phyloP scores from a whole-genome alignment of 1,140 invertebrate species.

The Drosophila kohkoa region DNA sequence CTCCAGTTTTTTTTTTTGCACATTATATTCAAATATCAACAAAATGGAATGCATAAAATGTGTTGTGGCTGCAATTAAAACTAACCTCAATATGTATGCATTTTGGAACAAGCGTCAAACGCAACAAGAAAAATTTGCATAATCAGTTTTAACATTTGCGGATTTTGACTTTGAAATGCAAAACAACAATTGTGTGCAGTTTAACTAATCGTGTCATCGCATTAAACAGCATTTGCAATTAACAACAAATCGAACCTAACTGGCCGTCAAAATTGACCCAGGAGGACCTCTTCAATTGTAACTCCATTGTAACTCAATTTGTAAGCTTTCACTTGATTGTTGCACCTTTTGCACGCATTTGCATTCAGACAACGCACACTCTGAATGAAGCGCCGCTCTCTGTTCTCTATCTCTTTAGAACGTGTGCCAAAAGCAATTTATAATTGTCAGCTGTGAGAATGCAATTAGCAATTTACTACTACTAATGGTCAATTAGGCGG shows the following conservation, averaged over 20 bases:
- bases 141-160: slow-evolving; percentile 39
- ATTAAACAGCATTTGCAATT: slow-evolving; percentile 62
- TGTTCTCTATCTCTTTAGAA: slow-evolving; percentile 3
- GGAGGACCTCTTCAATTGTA: slow-evolving; percentile 4
- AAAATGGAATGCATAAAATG: slow-evolving; percentile 13
- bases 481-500: slow-evolving; percentile 69
- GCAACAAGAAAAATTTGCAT: slow-evolving; percentile 30
- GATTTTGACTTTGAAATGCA: slow-evolving; percentile 15
- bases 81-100: slow-evolving; percentile 23
- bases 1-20: not conserved
- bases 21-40: not conserved
- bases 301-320: slow-evolving; percentile 19
- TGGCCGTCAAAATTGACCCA: slow-evolving; percentile 40
- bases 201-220: slow-evolving; percentile 54
- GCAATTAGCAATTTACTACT: slow-evolving; percentile 69
- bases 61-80: slow-evolving; percentile 36
- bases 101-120: slow-evolving; percentile 11
- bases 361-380: slow-evolving; percentile 5
- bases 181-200: slow-evolving; percentile 12
- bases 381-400: not conserved
- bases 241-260: slow-evolving; percentile 64
- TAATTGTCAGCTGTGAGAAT: slow-evolving; percentile 77
- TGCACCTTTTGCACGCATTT: slow-evolving; percentile 40
- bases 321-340: slow-evolving; percentile 29
- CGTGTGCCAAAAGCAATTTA: slow-evolving; percentile 70